Conservation (phyloP, 2,113 vertebrate genomes). For the Dascyllus trimaculatus region DNA sequence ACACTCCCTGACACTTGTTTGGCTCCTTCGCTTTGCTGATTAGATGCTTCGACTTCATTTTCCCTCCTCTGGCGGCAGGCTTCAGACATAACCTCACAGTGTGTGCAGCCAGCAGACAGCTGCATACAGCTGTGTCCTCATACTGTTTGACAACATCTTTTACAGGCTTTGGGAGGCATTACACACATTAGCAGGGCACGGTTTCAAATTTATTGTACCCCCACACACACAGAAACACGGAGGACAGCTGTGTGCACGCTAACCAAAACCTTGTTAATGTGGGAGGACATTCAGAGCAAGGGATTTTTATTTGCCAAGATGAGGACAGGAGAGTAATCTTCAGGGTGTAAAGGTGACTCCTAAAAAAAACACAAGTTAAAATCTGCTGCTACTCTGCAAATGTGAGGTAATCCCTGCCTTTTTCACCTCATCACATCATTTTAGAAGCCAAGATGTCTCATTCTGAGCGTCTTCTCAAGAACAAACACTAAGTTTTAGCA, state of each 20-base stretch:
- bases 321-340: no score
- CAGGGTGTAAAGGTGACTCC: no score
- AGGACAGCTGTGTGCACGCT: slow-evolving; percentile 39
- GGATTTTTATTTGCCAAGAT: no score
- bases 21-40: slow-evolving; percentile 3
- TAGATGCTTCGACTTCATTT: slow-evolving; percentile 10
- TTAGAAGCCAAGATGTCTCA: no score
- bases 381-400: no score
- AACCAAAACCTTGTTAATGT: slow-evolving; percentile 1
- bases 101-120: slow-evolving; percentile 47
- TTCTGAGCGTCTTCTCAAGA: no score
- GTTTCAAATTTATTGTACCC: slow-evolving; percentile 26
- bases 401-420: no score
- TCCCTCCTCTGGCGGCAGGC: slow-evolving; percentile 9
- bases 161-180: slow-evolving; percentile 30
- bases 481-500: no score
- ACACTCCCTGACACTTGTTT: slow-evolving; percentile 28
- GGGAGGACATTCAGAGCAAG: no score
- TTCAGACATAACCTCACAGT: neutral
- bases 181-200: slow-evolving; percentile 21
- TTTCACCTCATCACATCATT: no score
- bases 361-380: no score
- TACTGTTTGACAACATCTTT: slow-evolving; percentile 36
- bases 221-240: slow-evolving; percentile 3
- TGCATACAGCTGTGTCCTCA: slow-evolving; percentile 65